These are phyloP conservation scores for Menidia beryllina DNA, from an alignment of 2,113 vertebrate species.

Conservation along the genomic window DNA sequence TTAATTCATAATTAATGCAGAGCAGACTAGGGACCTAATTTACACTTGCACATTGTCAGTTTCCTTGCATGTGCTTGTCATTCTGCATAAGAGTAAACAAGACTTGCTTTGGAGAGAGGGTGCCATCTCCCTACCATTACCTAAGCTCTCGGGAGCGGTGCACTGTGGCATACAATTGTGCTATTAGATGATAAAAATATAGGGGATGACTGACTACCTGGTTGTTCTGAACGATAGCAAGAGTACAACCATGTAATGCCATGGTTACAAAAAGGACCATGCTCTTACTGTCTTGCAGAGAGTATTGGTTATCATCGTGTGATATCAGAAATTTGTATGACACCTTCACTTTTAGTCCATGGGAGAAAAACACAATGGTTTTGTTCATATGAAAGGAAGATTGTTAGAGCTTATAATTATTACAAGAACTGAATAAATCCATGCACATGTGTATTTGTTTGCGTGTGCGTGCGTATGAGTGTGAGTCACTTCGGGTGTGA, in stretches of 20 bases:
- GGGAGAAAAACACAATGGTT: conserved; percentile 37
- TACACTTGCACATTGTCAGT: conserved; percentile 81
- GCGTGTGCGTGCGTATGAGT: conserved; percentile 23
- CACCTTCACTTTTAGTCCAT: conserved; percentile 33
- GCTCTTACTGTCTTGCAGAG: conserved; percentile 29
- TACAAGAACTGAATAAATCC: conserved; percentile 49
- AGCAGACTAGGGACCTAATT: conserved; percentile 83
- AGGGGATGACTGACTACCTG: conserved; percentile 53
- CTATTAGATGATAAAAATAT: conserved; percentile 75
- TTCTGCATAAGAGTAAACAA: conserved; percentile 79
- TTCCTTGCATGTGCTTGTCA: conserved; percentile 81
- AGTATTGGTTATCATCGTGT: conserved; percentile 50
- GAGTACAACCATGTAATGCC: conserved; percentile 42
- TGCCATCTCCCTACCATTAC: conserved; percentile 71
- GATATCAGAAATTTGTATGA: conserved; percentile 39
- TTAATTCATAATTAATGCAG: conserved; percentile 84
- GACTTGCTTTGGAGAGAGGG: conserved; percentile 72
- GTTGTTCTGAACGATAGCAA: conserved; percentile 56
- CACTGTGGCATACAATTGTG: conserved; percentile 60
- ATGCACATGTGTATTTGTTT: conserved; percentile 29
- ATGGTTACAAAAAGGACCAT: conserved; percentile 52
- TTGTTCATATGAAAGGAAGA: conserved; percentile 46
- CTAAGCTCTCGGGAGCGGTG: conserved; percentile 73
- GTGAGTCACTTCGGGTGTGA: conserved; percentile 25
- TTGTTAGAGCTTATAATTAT: conserved; percentile 43